Percentiles rank a stretch among this genome's conserved stretches.
These are phyloP conservation scores for Cryptus viduatorius DNA, from an alignment of 2,888 invertebrate genomes.

Conservation along the genomic window DNA sequence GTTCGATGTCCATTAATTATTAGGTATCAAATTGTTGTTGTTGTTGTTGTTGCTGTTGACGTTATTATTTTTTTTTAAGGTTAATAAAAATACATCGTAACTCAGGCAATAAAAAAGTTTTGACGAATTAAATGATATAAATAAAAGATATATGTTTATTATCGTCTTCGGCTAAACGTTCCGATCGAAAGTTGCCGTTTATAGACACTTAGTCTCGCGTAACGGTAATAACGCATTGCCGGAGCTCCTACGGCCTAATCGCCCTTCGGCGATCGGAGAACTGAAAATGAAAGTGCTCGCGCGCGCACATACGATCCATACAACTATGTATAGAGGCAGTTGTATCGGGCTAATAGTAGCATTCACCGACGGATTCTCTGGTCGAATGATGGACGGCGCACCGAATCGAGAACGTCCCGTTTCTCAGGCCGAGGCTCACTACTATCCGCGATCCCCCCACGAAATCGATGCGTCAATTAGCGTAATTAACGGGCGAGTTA, in stretches of 20 bases:
- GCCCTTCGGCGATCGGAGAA: conserved; percentile 71
- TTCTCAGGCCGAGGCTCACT: conserved; percentile 64
- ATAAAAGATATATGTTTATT: not conserved
- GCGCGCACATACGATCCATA: conserved; percentile 39
- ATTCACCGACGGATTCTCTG: conserved; percentile 65
- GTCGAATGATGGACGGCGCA: conserved; percentile 69
- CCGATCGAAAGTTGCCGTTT: conserved; percentile 9
- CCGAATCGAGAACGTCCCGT: conserved; percentile 68
- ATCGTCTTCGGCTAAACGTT: conserved; percentile 5
- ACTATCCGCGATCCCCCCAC: conserved; percentile 60
- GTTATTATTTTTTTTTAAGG: no score
- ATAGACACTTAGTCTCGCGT: conserved; percentile 18
- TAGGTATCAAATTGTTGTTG: not conserved
- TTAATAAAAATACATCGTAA: no score
- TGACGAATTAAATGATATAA: not conserved
- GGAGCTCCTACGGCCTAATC: conserved; percentile 56
- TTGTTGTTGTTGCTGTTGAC: not conserved
- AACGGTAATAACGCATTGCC: conserved; percentile 28
- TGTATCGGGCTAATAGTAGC: conserved; percentile 60
- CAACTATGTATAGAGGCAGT: conserved; percentile 45
- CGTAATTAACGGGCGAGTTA: conserved; percentile 75
- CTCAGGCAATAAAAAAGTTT: no score
- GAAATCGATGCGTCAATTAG: conserved; percentile 76
- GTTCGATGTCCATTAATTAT: conserved; percentile 1
- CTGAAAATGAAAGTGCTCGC: conserved; percentile 73